Evolutionary conservation across 2,888 invertebrate species (phyloP).

Genomic region (Tridacna crocea): DNA sequence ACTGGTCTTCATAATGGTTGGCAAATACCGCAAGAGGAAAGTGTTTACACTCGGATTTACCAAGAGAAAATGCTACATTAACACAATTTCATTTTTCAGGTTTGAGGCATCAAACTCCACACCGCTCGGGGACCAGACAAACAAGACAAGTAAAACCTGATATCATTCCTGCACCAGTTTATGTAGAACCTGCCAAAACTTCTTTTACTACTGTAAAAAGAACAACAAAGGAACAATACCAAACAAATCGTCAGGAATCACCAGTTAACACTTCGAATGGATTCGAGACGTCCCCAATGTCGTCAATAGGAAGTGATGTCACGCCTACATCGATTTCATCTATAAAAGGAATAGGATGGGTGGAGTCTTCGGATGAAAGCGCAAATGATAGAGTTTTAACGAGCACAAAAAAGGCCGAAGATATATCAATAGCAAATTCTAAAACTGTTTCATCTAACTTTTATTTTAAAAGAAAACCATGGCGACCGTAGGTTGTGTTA

Average conservation of each 20-base stretch:
- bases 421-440: neutral
- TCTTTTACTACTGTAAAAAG: constrained; percentile 3
- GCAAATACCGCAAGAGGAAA: too few species aligned
- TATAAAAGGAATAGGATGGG: neutral
- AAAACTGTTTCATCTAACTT: neutral
- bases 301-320: constrained; percentile 7
- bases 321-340: constrained; percentile 10
- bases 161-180: constrained; percentile 10
- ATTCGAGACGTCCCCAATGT: constrained; percentile 1
- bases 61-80: neutral
- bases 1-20: too few species aligned
- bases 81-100: neutral
- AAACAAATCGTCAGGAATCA: neutral
- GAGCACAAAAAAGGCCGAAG: neutral
- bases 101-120: neutral
- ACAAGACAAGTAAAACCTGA: constrained; percentile 7
- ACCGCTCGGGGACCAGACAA: neutral
- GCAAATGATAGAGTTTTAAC: neutral
- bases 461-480: constrained; percentile 13
- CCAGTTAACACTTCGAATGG: neutral
- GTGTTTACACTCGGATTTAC: too few species aligned
- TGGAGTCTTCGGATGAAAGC: constrained; percentile 1
- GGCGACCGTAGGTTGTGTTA: neutral
- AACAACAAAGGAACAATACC: neutral
- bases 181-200: constrained; percentile 1